A percentile compares a stretch with the other conserved stretches of the same genome.
Conservation (phyloP, 2,113 vertebrate species). For the Centropus unirufus region DNA sequence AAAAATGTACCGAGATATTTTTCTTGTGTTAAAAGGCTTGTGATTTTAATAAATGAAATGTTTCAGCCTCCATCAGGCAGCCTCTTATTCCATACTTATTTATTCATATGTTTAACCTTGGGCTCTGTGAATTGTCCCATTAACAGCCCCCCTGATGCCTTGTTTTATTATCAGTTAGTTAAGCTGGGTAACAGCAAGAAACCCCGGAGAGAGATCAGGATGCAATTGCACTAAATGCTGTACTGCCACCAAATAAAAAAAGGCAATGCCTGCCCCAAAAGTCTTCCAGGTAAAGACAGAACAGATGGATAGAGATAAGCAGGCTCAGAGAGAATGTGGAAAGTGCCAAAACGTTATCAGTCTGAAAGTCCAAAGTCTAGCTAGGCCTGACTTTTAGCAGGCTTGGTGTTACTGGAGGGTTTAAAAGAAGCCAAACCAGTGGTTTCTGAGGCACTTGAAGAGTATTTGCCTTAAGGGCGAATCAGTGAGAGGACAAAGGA, state of each 20-base stretch:
- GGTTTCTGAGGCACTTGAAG: background rate
- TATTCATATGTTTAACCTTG: slow-evolving; percentile 43
- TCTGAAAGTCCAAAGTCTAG: background rate
- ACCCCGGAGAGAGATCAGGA: slow-evolving; percentile 2
- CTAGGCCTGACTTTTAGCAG: background rate
- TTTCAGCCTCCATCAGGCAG: slow-evolving; percentile 8
- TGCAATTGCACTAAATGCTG: background rate
- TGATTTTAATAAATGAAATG: background rate
- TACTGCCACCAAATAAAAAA: background rate
- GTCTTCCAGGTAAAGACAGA: background rate
- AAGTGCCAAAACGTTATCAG: background rate
- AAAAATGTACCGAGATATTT: background rate
- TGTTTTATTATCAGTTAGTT: background rate
- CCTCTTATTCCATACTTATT: background rate
- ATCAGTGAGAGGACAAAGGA: background rate
- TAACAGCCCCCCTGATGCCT: background rate
- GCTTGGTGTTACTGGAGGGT: background rate
- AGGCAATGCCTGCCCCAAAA: background rate
- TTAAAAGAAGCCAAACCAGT: background rate
- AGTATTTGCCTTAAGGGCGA: background rate
- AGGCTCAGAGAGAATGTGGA: background rate
- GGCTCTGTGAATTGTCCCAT: background rate
- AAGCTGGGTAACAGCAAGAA: background rate
- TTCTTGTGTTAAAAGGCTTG: slow-evolving; percentile 7
- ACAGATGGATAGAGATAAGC: background rate